Percentiles rank a stretch among this genome's conserved stretches.
Evolutionary conservation across 2,888 invertebrate species (phyloP).

Genomic region (Drosophila fungiperda): DNA sequence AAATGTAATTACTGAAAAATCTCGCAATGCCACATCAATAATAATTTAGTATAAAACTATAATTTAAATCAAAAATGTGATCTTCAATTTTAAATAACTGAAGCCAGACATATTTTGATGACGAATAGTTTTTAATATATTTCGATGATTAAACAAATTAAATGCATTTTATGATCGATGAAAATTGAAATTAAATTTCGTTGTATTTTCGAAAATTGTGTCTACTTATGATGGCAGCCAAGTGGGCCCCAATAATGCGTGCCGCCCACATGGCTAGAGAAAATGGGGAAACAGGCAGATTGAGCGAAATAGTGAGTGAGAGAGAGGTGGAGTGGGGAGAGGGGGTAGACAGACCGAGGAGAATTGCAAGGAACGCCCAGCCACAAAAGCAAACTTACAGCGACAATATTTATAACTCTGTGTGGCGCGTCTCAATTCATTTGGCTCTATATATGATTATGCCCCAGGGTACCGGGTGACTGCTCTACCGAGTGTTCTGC

Average conservation of each 20-base stretch:
- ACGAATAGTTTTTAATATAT: neutral
- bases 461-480: conserved; percentile 6
- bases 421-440: conserved; percentile 78
- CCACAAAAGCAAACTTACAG: conserved; percentile 32
- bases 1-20: too few species aligned
- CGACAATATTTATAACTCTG: conserved; percentile 78
- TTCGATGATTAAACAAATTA: neutral
- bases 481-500: conserved; percentile 16
- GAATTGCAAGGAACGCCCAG: conserved; percentile 53
- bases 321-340: too few species aligned
- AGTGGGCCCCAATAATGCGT: conserved; percentile 21
- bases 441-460: conserved; percentile 64
- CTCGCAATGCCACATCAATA: too few species aligned
- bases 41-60: too few species aligned
- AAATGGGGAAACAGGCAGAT: neutral
- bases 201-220: neutral
- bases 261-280: conserved; percentile 49
- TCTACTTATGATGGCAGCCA: conserved; percentile 35
- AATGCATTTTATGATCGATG: neutral
- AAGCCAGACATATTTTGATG: neutral
- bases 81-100: too few species aligned
- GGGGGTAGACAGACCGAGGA: conserved; percentile 9
- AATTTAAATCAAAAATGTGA: too few species aligned
- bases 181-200: neutral
- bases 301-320: neutral